Base-by-base conservation (phyloP, 2,113 vertebrate genomes). In the Mionectes macconnelli region DNA sequence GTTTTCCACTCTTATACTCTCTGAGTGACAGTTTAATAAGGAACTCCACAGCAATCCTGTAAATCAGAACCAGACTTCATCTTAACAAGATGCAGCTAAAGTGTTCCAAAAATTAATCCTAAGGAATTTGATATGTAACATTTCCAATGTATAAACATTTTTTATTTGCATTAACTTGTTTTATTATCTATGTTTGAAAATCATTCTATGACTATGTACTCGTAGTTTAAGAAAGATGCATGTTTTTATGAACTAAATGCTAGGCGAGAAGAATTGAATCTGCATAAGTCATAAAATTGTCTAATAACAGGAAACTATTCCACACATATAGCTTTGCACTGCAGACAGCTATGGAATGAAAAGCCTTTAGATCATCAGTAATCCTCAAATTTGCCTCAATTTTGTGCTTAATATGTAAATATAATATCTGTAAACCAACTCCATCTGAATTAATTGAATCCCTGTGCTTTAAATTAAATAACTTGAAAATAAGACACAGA, bases 1-100 rank as follows among this genome's bases (percentile, higher is more conserved):
- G 28, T 91, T 97, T 96, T 96, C 93, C 86, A 73, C 66, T 95
- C 64, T 56, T 74, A 42, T 50, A 57, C 10, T 76, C 50, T 68
- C 76, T 53, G 74, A 97, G 44, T 94, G 90, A 95, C 95, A 95
- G 74, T 96, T 96, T 96, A 97, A 97, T 97, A 95, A 97, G 95
- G 68, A 95, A n/a, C 62, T 82, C 85, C 80, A 84, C 33, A 40
- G 45, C 83, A 91, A 93, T 78, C 63, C 64, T 90, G 42, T 84
- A 97, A 96, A 95, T 96, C 57, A 97, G 93, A 97, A 94, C 23
- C 53, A 94, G 79, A 40, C 12, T 93, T 81, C 67, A 21, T 89
- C 52, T 79, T 96, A 96, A 83, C 19, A 80, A 94, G 89, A 68
- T 60, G 74, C 7, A 66, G n/a, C 20, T 22, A 63, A 69, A 42